Evolutionary conservation across 2,113 vertebrate species (phyloP).

Genomic region (Myiozetetes cayanensis): DNA sequence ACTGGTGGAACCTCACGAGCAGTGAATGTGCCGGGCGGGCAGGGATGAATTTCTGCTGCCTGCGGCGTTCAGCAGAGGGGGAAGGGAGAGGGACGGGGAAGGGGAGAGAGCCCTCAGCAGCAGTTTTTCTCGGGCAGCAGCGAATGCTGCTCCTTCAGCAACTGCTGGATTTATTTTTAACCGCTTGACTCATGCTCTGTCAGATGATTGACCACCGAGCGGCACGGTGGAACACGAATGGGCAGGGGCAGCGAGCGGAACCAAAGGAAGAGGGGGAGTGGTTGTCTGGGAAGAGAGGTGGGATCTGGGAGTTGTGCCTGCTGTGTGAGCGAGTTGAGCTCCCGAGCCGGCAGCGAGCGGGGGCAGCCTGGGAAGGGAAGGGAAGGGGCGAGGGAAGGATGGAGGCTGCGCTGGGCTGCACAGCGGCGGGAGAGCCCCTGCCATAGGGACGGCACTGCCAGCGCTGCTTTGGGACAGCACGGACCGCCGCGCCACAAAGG

Average conservation of each 20-base stretch:
- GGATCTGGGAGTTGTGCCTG: constrained; percentile 33
- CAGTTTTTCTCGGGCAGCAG: constrained; percentile 64
- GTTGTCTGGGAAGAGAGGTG: constrained; percentile 66
- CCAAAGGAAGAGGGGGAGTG: constrained; percentile 34
- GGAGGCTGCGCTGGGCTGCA: constrained; percentile 38
- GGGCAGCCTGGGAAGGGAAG: neutral
- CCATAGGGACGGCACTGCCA: neutral
- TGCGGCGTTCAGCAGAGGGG: neutral
- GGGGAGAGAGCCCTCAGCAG: neutral
- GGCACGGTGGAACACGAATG: constrained; percentile 36
- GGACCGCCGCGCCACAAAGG: neutral
- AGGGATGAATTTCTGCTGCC: constrained; percentile 29
- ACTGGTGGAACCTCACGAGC: constrained; percentile 25
- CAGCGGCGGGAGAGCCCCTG: neutral
- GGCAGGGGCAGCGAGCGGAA: constrained; percentile 48
- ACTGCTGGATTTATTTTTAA: constrained; percentile 81
- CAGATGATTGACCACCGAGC: constrained; percentile 75
- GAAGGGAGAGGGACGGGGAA: neutral
- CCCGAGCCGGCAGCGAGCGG: neutral
- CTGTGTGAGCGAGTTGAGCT: constrained; percentile 4
- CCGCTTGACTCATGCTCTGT: constrained; percentile 77
- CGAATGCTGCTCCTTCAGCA: constrained; percentile 64
- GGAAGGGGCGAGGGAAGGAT: neutral
- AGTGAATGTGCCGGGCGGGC: constrained; percentile 12
- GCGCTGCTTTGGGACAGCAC: too few species aligned